These are phyloP conservation scores for Drosophila burlai DNA, from an alignment of 1,140 invertebrate genomes.

Conservation along the genomic window DNA sequence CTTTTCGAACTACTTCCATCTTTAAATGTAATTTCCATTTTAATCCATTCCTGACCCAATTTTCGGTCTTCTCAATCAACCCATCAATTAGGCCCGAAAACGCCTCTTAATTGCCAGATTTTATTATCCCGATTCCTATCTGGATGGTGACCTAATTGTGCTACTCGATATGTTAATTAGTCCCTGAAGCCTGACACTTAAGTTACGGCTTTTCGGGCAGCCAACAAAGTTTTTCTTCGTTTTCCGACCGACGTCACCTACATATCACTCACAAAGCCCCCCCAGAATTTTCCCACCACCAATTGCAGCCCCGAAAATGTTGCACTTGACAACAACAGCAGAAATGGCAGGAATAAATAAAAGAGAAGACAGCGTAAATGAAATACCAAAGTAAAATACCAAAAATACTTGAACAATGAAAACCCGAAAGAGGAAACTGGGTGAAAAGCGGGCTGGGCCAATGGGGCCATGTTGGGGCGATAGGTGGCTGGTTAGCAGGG, in stretches of 20 bases:
- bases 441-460: not conserved
- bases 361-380: constrained; percentile 55
- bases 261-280: constrained; percentile 28
- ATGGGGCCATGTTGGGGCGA: not conserved
- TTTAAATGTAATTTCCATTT: too few species aligned
- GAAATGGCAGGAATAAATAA: constrained; percentile 33
- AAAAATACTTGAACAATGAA: constrained; percentile 68
- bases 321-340: constrained; percentile 61
- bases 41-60: not conserved
- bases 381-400: constrained; percentile 77
- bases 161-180: constrained; percentile 46
- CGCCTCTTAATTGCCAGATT: constrained; percentile 1
- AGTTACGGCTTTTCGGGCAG: constrained; percentile 20
- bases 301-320: constrained; percentile 57
- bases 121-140: constrained; percentile 9
- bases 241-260: constrained; percentile 25
- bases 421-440: constrained; percentile 13
- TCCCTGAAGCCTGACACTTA: constrained; percentile 32
- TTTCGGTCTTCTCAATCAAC: not conserved
- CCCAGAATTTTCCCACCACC: not conserved
- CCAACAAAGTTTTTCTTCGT: constrained; percentile 26
- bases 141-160: constrained; percentile 28
- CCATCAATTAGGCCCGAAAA: not conserved
- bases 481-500: constrained; percentile 35
- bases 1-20: too few species aligned